phyloP scores from a whole-genome alignment of 1,140 invertebrate species.

The Zaprionus gabonicus region DNA sequence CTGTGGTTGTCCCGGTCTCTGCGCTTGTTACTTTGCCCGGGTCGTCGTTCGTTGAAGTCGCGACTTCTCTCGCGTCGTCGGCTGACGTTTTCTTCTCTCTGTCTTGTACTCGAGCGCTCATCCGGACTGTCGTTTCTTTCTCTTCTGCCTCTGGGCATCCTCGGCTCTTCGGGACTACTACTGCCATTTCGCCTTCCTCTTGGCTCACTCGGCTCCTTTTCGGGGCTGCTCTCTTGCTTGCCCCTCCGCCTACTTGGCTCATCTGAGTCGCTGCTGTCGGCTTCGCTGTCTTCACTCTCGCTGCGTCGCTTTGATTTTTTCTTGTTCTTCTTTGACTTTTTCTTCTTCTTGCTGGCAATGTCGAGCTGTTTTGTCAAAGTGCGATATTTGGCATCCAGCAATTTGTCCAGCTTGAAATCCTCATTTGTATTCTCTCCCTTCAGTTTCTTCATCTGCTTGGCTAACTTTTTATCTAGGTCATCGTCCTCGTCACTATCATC shows the following conservation, averaged over 20 bases:
- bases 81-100: background rate
- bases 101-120: background rate
- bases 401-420: slow-evolving; percentile 65
- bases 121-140: background rate
- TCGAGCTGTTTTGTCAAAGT: slow-evolving; percentile 80
- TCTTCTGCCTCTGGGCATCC: background rate
- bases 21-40: background rate
- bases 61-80: slow-evolving; percentile 15
- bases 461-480: slow-evolving; percentile 85
- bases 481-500: slow-evolving; percentile 84
- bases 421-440: slow-evolving; percentile 64
- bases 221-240: background rate
- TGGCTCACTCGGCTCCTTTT: background rate
- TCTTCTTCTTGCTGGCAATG: slow-evolving; percentile 57
- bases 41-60: background rate
- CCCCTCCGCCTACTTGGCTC: background rate
- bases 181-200: slow-evolving; percentile 5
- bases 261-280: slow-evolving; percentile 26
- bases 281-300: slow-evolving; percentile 26
- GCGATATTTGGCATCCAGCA: slow-evolving; percentile 74
- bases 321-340: slow-evolving; percentile 30
- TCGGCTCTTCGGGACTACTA: slow-evolving; percentile 6
- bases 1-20: background rate
- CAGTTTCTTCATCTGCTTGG: slow-evolving; percentile 85
- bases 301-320: slow-evolving; percentile 24